These are phyloP conservation scores for Scelioninae gen. 1 DNA, from an alignment of 2,888 invertebrate species.

Conservation along the genomic window DNA sequence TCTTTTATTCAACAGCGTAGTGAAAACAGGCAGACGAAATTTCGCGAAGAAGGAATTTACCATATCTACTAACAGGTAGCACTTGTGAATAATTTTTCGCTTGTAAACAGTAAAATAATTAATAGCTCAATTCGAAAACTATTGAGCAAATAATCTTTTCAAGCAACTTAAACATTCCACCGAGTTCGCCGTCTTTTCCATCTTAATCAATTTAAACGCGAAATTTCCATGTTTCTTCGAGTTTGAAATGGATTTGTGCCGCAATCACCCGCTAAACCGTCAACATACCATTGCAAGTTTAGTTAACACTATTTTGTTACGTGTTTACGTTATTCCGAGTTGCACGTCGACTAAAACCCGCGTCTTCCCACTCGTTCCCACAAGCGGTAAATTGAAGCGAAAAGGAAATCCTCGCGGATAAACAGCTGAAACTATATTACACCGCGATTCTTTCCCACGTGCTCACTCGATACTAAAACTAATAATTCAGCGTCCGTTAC, in stretches of 20 bases:
- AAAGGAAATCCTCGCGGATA: constrained; percentile 61
- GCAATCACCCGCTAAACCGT: background rate
- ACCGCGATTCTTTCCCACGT: constrained; percentile 62
- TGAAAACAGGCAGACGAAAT: constrained; percentile 39
- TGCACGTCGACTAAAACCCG: constrained; percentile 37
- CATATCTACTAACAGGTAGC: constrained; percentile 19
- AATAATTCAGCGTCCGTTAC: constrained; percentile 55
- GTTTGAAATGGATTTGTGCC: constrained; percentile 14
- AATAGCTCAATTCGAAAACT: constrained; percentile 29
- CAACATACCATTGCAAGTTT: constrained; percentile 8
- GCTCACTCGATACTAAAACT: constrained; percentile 58
- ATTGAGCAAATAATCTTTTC: constrained; percentile 12
- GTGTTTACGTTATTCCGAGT: constrained; percentile 31
- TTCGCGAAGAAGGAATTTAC: constrained; percentile 8
- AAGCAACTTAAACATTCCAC: constrained; percentile 10
- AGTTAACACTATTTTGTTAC: constrained; percentile 41
- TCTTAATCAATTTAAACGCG: constrained; percentile 27
- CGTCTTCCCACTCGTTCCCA: constrained; percentile 54
- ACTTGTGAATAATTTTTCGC: constrained; percentile 19
- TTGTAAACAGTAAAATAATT: constrained; percentile 16
- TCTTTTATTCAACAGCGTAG: constrained; percentile 49
- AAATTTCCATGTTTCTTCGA: constrained; percentile 17
- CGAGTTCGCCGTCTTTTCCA: background rate
- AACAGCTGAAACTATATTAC: constrained; percentile 60
- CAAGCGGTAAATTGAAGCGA: constrained; percentile 49